Evolutionary conservation across 2,113 vertebrate species (phyloP).

Genomic region (Caranx melampygus): DNA sequence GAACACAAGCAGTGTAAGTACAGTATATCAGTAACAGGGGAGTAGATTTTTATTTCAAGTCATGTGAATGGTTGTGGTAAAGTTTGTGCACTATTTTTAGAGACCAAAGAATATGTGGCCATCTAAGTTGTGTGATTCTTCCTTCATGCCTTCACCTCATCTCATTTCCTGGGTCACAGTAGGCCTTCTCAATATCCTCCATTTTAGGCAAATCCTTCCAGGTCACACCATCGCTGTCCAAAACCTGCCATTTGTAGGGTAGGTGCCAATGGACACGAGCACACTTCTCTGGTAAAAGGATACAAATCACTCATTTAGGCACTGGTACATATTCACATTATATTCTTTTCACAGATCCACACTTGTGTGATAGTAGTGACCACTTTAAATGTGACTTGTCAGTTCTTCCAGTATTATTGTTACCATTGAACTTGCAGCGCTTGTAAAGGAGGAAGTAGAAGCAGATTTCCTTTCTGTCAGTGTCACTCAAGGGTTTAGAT

Average conservation of each 20-base stretch:
- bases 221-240: conserved; percentile 43
- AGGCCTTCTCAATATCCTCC: conserved; percentile 89
- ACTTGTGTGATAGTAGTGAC: not conserved
- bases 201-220: conserved; percentile 85
- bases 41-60: not conserved
- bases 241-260: conserved; percentile 94
- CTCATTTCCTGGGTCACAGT: conserved; percentile 84
- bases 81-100: too few species aligned
- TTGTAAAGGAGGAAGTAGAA: conserved; percentile 85
- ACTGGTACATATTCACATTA: too few species aligned
- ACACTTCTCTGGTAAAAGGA: conserved; percentile 84
- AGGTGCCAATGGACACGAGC: conserved; percentile 86
- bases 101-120: not conserved
- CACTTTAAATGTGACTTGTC: not conserved
- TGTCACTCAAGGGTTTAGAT: conserved; percentile 55
- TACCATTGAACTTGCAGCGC: conserved; percentile 91
- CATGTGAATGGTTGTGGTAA: too few species aligned
- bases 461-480: conserved; percentile 89
- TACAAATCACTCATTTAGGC: not conserved
- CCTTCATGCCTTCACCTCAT: too few species aligned
- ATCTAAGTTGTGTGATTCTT: too few species aligned
- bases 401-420: fast-evolving
- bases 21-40: not conserved
- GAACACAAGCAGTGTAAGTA: conserved; percentile 16
- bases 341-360: too few species aligned